Evolutionary conservation across 1,140 invertebrate genomes (phyloP), one percentile per base, ranked within the genome.

Genomic region (Ceratosolen fusciceps): DNA sequence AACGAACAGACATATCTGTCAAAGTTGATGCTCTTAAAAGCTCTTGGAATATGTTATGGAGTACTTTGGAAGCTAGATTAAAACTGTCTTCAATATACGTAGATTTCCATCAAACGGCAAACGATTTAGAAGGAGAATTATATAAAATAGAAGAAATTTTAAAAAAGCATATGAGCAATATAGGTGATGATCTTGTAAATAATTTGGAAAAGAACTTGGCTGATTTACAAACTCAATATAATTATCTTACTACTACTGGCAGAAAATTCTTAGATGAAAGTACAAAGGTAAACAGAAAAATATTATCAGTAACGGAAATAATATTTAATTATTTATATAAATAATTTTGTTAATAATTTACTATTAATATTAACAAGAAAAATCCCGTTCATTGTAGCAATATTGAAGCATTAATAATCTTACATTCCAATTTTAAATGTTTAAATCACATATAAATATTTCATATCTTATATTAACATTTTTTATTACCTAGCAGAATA

Each of bases 81-180:
- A 91, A 93, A 79, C 83, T 93, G 14, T 91, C 93, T 37, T 92
- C 92, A 2, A 85, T 93, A 74, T 95, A 96, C 83, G 92, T 95
- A 47, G 93, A 95, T 80, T 96, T 96, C 88, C 94, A 95, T 82
- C 92, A 93, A 84, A 91, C 93, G 34, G 93, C 94, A 47, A 92
- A 93, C 58, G 92, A 93, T 84, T 90, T 96, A 39, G 91, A 91
- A 70, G 92, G 90, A 77, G 93, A 95, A 85, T 90, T 95, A 83
- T 93, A 95, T 85, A 90, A 90, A 76, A 84, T 96, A 37, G 94
- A 96, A 83, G 82, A 86, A 72, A 88, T 92, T 78, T 84, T 94
- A 54, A 90, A 89, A 58, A 87, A 88, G 34, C 39, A 84, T 72
- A 82, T 85, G 8, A 87, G 91, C n/a, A 82, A 86, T 72, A 83